Percentiles rank a stretch among this genome's conserved stretches.
Evolutionary conservation across 1,140 invertebrate genomes (phyloP).

Genomic region (Zaprionus africanus): DNA sequence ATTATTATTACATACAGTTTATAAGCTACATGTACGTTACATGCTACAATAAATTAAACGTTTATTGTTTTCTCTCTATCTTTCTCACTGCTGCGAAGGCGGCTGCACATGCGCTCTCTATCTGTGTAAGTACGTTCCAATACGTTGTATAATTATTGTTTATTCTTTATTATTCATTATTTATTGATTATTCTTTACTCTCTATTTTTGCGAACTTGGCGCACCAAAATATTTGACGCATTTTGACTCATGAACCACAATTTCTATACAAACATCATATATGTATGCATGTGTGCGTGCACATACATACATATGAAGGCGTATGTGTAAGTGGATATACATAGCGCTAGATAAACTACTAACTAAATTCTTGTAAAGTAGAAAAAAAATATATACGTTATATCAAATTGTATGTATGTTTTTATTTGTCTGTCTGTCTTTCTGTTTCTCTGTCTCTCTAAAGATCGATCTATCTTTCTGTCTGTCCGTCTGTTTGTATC

Average conservation of each 20-base stretch:
- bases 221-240: slow-evolving; percentile 67
- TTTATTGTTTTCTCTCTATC: slow-evolving; percentile 59
- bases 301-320: background rate
- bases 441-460: no score
- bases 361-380: slow-evolving; percentile 56
- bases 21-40: slow-evolving; percentile 67
- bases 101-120: slow-evolving; percentile 10
- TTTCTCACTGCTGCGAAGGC: background rate
- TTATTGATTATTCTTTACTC: background rate
- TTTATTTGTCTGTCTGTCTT: slow-evolving; percentile 5
- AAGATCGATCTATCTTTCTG: background rate
- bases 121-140: slow-evolving; percentile 29
- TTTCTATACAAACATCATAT: slow-evolving; percentile 42
- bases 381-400: slow-evolving; percentile 62
- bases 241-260: slow-evolving; percentile 66
- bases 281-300: slow-evolving; percentile 7
- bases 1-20: slow-evolving; percentile 56
- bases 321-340: slow-evolving; percentile 26
- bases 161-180: slow-evolving; percentile 2
- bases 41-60: slow-evolving; percentile 75
- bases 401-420: slow-evolving; percentile 47
- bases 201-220: slow-evolving; percentile 47
- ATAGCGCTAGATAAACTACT: slow-evolving; percentile 46
- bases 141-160: slow-evolving; percentile 5
- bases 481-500: background rate